phyloP scores from a whole-genome alignment of 92 coral and sea anemone genomes.

The Umimayanthus chanpuru region DNA sequence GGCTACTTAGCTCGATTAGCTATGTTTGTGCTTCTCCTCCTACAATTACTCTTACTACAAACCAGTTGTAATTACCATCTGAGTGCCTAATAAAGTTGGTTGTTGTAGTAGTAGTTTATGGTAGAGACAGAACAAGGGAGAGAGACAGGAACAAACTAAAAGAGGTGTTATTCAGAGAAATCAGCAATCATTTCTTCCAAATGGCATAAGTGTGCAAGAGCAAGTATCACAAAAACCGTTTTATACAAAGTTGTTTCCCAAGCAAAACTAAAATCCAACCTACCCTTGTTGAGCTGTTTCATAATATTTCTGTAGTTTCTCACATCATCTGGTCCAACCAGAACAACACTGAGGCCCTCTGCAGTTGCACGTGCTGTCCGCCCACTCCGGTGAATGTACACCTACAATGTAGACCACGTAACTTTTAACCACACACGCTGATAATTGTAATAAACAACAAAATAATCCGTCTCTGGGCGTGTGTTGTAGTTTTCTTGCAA shows the following conservation, averaged over 20 bases:
- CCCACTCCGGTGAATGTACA: conserved; percentile 94
- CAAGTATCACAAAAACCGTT: background rate
- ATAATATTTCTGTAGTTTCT: conserved; percentile 83
- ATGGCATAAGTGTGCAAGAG: background rate
- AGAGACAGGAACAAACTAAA: background rate
- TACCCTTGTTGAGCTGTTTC: conserved; percentile 89
- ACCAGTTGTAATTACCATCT: too few relatives aligned
- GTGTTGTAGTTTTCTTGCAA: too few relatives aligned
- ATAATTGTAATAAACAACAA: too few relatives aligned
- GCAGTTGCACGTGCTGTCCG: conserved; percentile 89
- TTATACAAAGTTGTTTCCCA: background rate
- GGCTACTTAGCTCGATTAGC: too few relatives aligned
- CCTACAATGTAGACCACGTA: conserved; percentile 33
- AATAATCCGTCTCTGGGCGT: too few relatives aligned
- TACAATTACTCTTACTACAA: too few relatives aligned
- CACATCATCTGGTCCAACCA: conserved; percentile 88
- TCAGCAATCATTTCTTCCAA: background rate
- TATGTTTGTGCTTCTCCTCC: too few relatives aligned
- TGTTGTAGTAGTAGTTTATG: too few relatives aligned
- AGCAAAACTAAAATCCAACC: background rate
- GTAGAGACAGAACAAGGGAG: too few relatives aligned
- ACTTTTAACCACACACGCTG: background rate
- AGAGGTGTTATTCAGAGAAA: background rate
- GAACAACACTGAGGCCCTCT: conserved; percentile 91
- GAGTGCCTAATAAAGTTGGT: too few relatives aligned